Conservation (phyloP, 2,888 invertebrate species). For the Dermolepida albohirtum region DNA sequence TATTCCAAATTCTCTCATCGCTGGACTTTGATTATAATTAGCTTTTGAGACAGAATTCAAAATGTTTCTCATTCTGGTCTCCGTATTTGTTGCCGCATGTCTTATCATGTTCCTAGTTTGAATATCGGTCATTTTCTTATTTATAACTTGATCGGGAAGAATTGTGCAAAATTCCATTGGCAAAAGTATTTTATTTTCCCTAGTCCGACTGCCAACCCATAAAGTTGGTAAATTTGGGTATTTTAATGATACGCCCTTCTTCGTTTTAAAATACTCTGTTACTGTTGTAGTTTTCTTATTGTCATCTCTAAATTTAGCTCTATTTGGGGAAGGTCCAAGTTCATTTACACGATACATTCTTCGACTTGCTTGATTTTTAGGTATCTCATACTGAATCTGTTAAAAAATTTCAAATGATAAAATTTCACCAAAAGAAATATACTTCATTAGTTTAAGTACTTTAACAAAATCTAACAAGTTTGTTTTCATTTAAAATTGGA, state of each 20-base stretch:
- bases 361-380: slow-evolving; percentile 60
- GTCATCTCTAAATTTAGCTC: slow-evolving; percentile 61
- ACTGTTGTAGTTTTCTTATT: slow-evolving; percentile 63
- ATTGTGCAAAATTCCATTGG: slow-evolving; percentile 88
- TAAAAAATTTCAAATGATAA: not conserved
- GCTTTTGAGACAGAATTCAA: slow-evolving; percentile 68
- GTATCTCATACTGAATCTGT: slow-evolving; percentile 66
- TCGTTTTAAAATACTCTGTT: slow-evolving; percentile 63
- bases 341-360: slow-evolving; percentile 67
- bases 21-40: slow-evolving; percentile 64
- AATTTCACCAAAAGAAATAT: too few species aligned
- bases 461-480: too few species aligned
- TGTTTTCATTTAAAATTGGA: too few species aligned
- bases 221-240: slow-evolving; percentile 84
- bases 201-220: slow-evolving; percentile 71
- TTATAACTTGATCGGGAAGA: slow-evolving; percentile 79
- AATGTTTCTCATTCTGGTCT: slow-evolving; percentile 83
- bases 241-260: slow-evolving; percentile 62
- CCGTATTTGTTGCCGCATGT: slow-evolving; percentile 85
- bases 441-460: too few species aligned
- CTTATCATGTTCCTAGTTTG: slow-evolving; percentile 91
- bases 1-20: slow-evolving; percentile 85
- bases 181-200: slow-evolving; percentile 77
- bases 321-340: slow-evolving; percentile 59
- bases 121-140: slow-evolving; percentile 81